These are phyloP conservation scores for Crocodylus rhombifer DNA, from an alignment of 2,797 vertebrate species.

Conservation along the genomic window DNA sequence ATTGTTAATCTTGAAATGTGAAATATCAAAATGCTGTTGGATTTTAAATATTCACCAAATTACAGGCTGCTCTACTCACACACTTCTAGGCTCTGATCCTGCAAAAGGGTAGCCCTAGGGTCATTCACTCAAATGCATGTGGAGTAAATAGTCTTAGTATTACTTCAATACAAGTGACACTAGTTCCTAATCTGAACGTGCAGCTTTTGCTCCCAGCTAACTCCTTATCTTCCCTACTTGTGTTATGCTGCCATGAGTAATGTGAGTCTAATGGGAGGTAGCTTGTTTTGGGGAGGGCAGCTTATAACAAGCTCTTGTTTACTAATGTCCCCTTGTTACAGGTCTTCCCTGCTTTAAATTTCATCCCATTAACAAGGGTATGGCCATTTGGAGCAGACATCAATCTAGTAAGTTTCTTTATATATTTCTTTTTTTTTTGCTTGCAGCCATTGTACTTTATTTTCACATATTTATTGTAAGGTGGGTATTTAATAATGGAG, in stretches of 20 bases:
- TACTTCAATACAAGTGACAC: background rate
- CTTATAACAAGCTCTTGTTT: background rate
- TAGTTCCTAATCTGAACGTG: background rate
- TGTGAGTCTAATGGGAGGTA: background rate
- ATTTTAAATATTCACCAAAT: background rate
- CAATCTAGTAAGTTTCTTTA: slow-evolving; percentile 35
- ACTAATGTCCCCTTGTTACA: slow-evolving; percentile 9
- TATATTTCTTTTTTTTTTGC: background rate
- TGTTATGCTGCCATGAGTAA: background rate
- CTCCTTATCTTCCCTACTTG: background rate
- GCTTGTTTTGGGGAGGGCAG: background rate
- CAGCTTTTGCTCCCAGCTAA: background rate
- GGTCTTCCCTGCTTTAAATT: slow-evolving; percentile 45
- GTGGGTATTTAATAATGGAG: background rate
- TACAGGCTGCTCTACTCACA: background rate
- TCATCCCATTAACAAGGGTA: slow-evolving; percentile 45
- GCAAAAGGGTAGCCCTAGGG: background rate
- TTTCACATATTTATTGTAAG: background rate
- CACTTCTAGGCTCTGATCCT: background rate
- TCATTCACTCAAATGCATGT: background rate
- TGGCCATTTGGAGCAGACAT: slow-evolving; percentile 21
- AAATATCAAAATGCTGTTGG: background rate
- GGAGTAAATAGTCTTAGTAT: background rate
- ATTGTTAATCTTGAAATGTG: too few species aligned
- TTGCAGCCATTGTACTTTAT: background rate